Evolutionary conservation across 2,888 invertebrate genomes (phyloP), one percentile per base, ranked within the genome.

Genomic region (Caenorhabditis wallacei): DNA sequence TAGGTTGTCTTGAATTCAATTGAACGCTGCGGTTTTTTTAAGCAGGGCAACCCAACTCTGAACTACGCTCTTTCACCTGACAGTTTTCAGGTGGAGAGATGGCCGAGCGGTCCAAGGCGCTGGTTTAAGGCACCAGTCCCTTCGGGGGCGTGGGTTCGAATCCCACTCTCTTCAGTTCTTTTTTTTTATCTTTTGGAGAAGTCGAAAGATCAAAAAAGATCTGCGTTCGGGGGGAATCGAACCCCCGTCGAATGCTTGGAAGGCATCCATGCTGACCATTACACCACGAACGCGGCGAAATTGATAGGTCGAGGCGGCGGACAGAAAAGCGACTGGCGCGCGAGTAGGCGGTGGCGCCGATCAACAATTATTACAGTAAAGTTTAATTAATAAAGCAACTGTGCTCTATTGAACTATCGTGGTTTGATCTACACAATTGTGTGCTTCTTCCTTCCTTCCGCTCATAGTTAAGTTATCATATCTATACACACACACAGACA

Each of bases 91-190:
- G 35, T 35, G 71, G 82, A 69, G 87, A 88, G 87, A 88, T 95
- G 95, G 95, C 95, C 95, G 95, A 95, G 95, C 95, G 95, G 95
- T 95, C 95, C 95, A 95, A 95, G 95, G 95, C 95, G 95, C 95
- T 95, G 95, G 95, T 95, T 95, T 95, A 95, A 95, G 95, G 95
- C 95, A 86, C 89, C 88, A 95, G 95, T 95, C 95, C 95, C 95
- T 94, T 95, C 95, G 95, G 92, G 91, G 95, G 95, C 95, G 95
- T 95, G 95, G 95, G 95, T 95, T 95, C 95, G 95, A 95, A 95
- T 95, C 95, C 95, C 95, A 95, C 95, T 89, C 95, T 95, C 95
- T 94, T 95, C 95, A 95, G 92, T 95, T 95, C 4, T 7, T 35
- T 24, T 61, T 43, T 43, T 43, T 43, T 54, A 37, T 46, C n/a